phyloP scores from a whole-genome alignment of 2,888 invertebrate species.

The Clostera curtula region DNA sequence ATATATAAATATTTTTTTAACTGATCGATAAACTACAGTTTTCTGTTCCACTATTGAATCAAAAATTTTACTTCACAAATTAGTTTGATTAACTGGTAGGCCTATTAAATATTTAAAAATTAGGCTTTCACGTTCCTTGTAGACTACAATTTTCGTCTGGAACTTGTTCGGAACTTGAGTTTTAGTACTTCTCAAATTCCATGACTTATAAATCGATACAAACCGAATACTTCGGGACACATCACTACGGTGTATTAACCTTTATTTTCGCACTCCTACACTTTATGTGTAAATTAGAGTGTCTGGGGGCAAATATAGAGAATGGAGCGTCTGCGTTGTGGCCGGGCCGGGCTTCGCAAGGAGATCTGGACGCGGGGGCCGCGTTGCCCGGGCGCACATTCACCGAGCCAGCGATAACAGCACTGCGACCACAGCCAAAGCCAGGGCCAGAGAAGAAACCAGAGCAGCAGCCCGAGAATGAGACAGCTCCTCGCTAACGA shows the following conservation, averaged over 20 bases:
- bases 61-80: constrained; percentile 26
- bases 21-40: constrained; percentile 42
- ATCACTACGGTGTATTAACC: constrained; percentile 27
- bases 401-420: constrained; percentile 70
- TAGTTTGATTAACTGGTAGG: constrained; percentile 64
- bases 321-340: constrained; percentile 52
- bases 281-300: constrained; percentile 64
- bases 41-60: constrained; percentile 29
- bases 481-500: constrained; percentile 93
- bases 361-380: constrained; percentile 57
- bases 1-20: constrained; percentile 58
- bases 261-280: constrained; percentile 23
- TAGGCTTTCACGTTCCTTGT: constrained; percentile 56
- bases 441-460: constrained; percentile 64
- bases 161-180: constrained; percentile 22
- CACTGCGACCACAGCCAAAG: constrained; percentile 62
- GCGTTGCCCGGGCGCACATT: constrained; percentile 67
- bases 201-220: constrained; percentile 25
- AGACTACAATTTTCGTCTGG: constrained; percentile 21
- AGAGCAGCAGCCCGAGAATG: constrained; percentile 73
- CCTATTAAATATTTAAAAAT: constrained; percentile 58
- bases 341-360: constrained; percentile 63
- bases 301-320: constrained; percentile 58
- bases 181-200: constrained; percentile 19
- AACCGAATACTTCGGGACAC: constrained; percentile 33